phyloP scores from a whole-genome alignment of 2,888 invertebrate species.

The Bedellia somnulentella region DNA sequence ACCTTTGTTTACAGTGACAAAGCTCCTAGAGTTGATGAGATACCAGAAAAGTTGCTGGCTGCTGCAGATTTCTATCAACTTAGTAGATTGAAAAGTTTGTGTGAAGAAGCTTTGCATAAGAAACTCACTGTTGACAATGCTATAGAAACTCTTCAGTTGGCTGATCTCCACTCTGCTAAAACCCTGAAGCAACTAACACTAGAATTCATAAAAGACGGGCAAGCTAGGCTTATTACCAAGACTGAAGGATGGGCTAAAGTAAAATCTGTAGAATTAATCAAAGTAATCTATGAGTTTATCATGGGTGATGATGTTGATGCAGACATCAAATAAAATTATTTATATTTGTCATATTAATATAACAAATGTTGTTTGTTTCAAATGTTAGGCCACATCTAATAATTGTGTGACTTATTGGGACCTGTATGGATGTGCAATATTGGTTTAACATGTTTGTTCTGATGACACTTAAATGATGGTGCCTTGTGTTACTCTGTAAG shows the following conservation, averaged over 20 bases:
- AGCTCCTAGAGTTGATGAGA: conserved; percentile 40
- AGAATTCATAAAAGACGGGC: conserved; percentile 49
- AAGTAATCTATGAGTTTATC: conserved; percentile 44
- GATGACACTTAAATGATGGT: too few species aligned
- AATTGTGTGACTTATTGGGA: too few species aligned
- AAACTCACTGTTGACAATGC: conserved; percentile 47
- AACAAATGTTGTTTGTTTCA: background rate
- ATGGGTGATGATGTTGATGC: conserved; percentile 37
- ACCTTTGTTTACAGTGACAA: conserved; percentile 47
- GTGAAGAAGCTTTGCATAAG: conserved; percentile 44
- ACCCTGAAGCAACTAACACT: conserved; percentile 31
- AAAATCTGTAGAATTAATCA: conserved; percentile 40
- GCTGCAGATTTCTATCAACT: conserved; percentile 50
- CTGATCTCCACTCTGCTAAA: conserved; percentile 42
- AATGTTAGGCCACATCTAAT: too few species aligned
- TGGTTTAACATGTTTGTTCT: too few species aligned
- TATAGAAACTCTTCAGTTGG: conserved; percentile 40
- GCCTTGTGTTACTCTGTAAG: too few species aligned
- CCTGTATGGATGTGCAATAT: too few species aligned
- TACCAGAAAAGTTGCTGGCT: conserved; percentile 41
- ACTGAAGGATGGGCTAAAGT: conserved; percentile 43
- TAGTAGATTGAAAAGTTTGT: conserved; percentile 34
- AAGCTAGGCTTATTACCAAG: conserved; percentile 39
- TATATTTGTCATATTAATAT: conserved; percentile 13
- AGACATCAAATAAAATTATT: conserved; percentile 23